phyloP scores from a whole-genome alignment of 1,140 invertebrate genomes.

The Harpegnathos saltator region DNA sequence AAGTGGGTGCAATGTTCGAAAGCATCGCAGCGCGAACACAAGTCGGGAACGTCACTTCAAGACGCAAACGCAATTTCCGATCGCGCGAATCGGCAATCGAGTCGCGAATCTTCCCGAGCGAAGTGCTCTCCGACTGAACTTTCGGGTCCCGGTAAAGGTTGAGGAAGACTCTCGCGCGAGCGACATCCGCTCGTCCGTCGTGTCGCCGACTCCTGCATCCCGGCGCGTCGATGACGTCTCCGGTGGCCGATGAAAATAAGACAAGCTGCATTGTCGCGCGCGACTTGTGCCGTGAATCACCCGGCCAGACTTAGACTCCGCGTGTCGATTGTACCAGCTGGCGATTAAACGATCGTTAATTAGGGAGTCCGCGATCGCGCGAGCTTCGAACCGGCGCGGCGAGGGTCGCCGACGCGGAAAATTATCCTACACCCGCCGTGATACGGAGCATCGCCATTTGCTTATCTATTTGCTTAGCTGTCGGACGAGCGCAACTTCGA shows the following conservation, averaged over 20 bases:
- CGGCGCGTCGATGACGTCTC: background rate
- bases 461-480: constrained; percentile 31
- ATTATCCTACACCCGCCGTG: background rate
- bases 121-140: no score
- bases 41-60: no score
- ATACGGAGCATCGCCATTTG: background rate
- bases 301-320: constrained; percentile 30
- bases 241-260: constrained; percentile 26
- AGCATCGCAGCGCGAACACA: background rate
- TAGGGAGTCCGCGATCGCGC: background rate
- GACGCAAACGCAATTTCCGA: no score
- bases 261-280: constrained; percentile 44
- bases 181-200: background rate
- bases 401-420: background rate
- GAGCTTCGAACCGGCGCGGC: background rate
- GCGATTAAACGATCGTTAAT: constrained; percentile 39
- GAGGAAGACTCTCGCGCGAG: no score
- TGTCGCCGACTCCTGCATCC: background rate
- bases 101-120: no score
- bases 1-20: background rate
- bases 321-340: constrained; percentile 31
- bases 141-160: no score
- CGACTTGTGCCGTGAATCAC: constrained; percentile 47
- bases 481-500: background rate
- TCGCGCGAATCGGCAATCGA: no score